Evolutionary conservation across 92 coral and sea anemone genomes (phyloP).

Genomic region (Diadumene lineata): DNA sequence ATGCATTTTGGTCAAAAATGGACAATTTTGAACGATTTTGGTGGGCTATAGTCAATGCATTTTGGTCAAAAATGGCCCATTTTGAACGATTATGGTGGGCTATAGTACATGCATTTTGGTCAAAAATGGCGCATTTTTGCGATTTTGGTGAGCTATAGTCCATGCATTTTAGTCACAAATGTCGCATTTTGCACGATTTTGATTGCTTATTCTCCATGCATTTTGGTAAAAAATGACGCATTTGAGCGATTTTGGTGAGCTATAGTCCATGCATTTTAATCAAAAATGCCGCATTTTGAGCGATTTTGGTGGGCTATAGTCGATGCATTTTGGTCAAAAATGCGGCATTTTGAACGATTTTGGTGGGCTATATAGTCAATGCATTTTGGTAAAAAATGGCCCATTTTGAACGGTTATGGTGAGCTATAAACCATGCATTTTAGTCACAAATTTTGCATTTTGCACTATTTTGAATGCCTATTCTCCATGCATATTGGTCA

Average conservation of each 20-base stretch:
- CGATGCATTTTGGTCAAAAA: background rate
- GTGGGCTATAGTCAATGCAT: background rate
- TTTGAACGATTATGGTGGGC: background rate
- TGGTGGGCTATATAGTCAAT: background rate
- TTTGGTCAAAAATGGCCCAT: background rate
- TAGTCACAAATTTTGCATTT: background rate
- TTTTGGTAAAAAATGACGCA: background rate
- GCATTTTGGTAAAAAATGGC: background rate
- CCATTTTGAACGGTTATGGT: background rate
- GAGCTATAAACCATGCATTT: background rate
- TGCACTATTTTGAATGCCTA: background rate
- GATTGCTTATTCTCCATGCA: background rate
- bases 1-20: background rate
- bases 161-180: background rate
- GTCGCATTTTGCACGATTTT: background rate
- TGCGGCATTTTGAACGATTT: background rate
- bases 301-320: background rate
- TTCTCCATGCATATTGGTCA: background rate
- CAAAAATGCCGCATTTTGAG: background rate
- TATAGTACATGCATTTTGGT: background rate
- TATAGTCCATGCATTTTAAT: background rate
- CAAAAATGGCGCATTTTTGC: background rate
- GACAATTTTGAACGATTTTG: background rate
- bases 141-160: background rate
- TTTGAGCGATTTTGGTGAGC: background rate